Evolutionary conservation across 2,888 invertebrate species (phyloP).

Genomic region (Crematogaster levior): DNA sequence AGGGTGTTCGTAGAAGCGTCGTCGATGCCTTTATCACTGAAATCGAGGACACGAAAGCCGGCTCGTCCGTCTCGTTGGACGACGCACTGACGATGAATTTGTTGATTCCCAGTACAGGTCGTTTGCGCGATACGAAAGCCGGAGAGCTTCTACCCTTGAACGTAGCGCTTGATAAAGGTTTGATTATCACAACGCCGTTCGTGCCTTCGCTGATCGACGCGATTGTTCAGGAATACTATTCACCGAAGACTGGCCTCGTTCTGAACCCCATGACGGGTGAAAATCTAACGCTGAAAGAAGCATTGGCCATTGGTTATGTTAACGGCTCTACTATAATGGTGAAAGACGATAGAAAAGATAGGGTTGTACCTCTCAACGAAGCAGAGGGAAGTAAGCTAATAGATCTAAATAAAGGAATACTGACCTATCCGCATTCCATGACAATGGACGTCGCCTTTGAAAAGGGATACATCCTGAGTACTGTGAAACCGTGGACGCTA

Average conservation of each 20-base stretch:
- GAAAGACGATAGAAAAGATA: slow-evolving; percentile 90
- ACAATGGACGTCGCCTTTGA: slow-evolving; percentile 93
- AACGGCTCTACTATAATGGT: slow-evolving; percentile 91
- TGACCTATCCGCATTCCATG: slow-evolving; percentile 89
- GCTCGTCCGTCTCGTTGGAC: slow-evolving; percentile 90
- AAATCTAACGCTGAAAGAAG: slow-evolving; percentile 91
- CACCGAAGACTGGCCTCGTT: slow-evolving; percentile 90
- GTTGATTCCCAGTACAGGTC: slow-evolving; percentile 90
- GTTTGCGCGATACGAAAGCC: slow-evolving; percentile 90
- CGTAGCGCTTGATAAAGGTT: slow-evolving; percentile 89
- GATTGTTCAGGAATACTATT: slow-evolving; percentile 92
- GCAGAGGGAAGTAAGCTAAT: slow-evolving; percentile 91
- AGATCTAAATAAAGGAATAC: slow-evolving; percentile 90
- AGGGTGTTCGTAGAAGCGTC: slow-evolving; percentile 92
- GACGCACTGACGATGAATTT: slow-evolving; percentile 91
- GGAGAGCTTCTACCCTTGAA: slow-evolving; percentile 90
- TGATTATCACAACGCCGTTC: slow-evolving; percentile 91
- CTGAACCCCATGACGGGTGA: slow-evolving; percentile 92
- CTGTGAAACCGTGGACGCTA: slow-evolving; percentile 92
- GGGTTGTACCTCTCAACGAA: slow-evolving; percentile 89
- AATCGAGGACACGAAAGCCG: slow-evolving; percentile 92
- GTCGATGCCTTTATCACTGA: slow-evolving; percentile 93
- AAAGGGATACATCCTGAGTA: slow-evolving; percentile 93
- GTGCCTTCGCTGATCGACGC: slow-evolving; percentile 91
- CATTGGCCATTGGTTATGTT: slow-evolving; percentile 90